phyloP scores from a whole-genome alignment of 2,888 invertebrate genomes.

The Hypena proboscidalis region DNA sequence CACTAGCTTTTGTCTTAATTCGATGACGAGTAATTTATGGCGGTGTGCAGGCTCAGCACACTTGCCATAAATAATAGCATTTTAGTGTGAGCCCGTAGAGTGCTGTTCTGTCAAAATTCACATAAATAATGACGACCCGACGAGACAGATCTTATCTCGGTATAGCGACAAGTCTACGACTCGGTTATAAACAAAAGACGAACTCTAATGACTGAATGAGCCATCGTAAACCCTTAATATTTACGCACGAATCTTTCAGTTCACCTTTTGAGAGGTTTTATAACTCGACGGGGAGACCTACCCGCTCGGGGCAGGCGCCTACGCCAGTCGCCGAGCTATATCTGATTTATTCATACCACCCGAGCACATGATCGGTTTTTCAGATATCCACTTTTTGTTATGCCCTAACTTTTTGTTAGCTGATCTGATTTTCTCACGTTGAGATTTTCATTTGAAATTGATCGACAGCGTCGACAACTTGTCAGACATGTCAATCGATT shows the following conservation, averaged over 20 bases:
- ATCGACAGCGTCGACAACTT: slow-evolving; percentile 28
- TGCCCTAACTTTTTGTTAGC: slow-evolving; percentile 57
- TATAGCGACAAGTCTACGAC: slow-evolving; percentile 69
- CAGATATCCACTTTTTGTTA: slow-evolving; percentile 66
- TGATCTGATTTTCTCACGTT: slow-evolving; percentile 39
- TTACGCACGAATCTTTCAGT: slow-evolving; percentile 80
- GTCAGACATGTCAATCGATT: slow-evolving; percentile 9
- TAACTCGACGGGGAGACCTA: slow-evolving; percentile 68
- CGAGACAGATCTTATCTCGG: slow-evolving; percentile 74
- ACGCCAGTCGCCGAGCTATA: slow-evolving; percentile 70
- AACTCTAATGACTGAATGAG: slow-evolving; percentile 81
- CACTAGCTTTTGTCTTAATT: slow-evolving; percentile 81
- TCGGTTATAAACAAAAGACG: slow-evolving; percentile 79
- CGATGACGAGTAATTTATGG: slow-evolving; percentile 77
- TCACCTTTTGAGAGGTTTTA: slow-evolving; percentile 80
- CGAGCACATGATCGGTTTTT: slow-evolving; percentile 81
- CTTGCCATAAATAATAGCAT: slow-evolving; percentile 79
- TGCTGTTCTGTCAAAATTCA: slow-evolving; percentile 78
- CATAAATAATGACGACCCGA: slow-evolving; percentile 79
- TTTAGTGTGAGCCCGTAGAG: slow-evolving; percentile 65
- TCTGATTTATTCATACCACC: slow-evolving; percentile 84
- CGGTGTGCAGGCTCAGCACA: slow-evolving; percentile 58
- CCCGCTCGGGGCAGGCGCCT: slow-evolving; percentile 71
- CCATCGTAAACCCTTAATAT: slow-evolving; percentile 80
- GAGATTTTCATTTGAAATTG: slow-evolving; percentile 30